These are phyloP conservation scores for Diaperis boleti DNA, from an alignment of 2,888 invertebrate genomes.

Conservation along the genomic window DNA sequence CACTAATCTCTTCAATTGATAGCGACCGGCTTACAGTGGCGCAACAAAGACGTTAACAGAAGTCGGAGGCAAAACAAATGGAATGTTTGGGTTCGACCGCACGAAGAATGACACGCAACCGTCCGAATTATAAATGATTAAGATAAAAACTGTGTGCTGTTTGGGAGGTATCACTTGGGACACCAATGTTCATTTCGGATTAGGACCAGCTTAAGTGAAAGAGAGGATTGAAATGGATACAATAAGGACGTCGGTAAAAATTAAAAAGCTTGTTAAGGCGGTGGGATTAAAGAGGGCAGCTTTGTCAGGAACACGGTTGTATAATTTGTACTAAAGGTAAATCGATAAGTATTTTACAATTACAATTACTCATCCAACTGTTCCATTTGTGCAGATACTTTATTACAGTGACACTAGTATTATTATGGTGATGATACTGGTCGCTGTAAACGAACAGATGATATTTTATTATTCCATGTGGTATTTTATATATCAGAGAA, in stretches of 20 bases:
- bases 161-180: slow-evolving; percentile 40
- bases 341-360: too few species aligned
- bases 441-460: too few species aligned
- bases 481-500: too few species aligned
- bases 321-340: too few species aligned
- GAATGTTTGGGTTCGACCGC: slow-evolving; percentile 3
- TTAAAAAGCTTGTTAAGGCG: background rate
- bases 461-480: too few species aligned
- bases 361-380: too few species aligned
- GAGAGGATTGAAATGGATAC: slow-evolving; percentile 7
- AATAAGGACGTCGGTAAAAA: background rate
- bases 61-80: background rate
- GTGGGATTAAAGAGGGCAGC: too few species aligned
- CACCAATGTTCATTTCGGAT: slow-evolving; percentile 48
- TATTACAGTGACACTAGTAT: too few species aligned
- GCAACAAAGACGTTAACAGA: slow-evolving; percentile 7
- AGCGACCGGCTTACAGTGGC: slow-evolving; percentile 41
- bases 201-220: slow-evolving; percentile 40
- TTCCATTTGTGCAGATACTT: too few species aligned
- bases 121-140: slow-evolving; percentile 39
- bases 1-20: slow-evolving; percentile 53
- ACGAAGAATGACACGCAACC: slow-evolving; percentile 22
- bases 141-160: slow-evolving; percentile 37
- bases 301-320: too few species aligned
- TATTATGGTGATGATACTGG: too few species aligned